Conservation (phyloP, 1,140 invertebrate species). For the Hyposmocoma kahamanoa region DNA sequence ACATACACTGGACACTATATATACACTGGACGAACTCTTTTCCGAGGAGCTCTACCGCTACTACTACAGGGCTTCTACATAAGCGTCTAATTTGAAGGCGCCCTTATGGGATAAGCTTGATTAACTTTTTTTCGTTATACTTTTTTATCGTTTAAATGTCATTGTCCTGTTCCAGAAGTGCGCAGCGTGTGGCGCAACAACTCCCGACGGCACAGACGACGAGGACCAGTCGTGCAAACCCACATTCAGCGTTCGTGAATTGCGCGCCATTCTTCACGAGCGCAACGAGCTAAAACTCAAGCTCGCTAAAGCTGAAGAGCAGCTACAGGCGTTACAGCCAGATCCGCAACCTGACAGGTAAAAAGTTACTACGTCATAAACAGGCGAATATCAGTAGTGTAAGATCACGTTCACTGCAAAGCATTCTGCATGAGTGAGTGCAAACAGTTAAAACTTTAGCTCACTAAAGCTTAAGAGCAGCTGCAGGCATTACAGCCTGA, state of each 20-base stretch:
- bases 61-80: too few relatives aligned
- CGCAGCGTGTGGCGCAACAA: constrained; percentile 47
- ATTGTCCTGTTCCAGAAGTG: constrained; percentile 51
- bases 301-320: constrained; percentile 91
- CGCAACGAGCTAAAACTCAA: constrained; percentile 91
- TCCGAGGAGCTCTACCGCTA: too few relatives aligned
- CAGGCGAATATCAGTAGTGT: too few relatives aligned
- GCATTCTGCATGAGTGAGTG: not conserved
- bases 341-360: constrained; percentile 69
- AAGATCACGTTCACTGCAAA: not conserved
- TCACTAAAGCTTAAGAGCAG: not conserved
- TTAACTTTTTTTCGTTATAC: too few relatives aligned
- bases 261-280: constrained; percentile 90
- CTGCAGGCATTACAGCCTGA: not conserved
- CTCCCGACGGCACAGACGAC: constrained; percentile 36
- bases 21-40: too few relatives aligned
- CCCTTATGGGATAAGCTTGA: too few relatives aligned
- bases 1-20: too few relatives aligned
- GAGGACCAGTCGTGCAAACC: constrained; percentile 88
- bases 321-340: constrained; percentile 83
- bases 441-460: not conserved
- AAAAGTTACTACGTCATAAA: not conserved
- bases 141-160: too few relatives aligned
- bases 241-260: constrained; percentile 91
- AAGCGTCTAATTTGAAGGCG: too few relatives aligned